Evolutionary conservation across 2,113 vertebrate genomes (phyloP).

Genomic region (Cyphotilapia sp.): DNA sequence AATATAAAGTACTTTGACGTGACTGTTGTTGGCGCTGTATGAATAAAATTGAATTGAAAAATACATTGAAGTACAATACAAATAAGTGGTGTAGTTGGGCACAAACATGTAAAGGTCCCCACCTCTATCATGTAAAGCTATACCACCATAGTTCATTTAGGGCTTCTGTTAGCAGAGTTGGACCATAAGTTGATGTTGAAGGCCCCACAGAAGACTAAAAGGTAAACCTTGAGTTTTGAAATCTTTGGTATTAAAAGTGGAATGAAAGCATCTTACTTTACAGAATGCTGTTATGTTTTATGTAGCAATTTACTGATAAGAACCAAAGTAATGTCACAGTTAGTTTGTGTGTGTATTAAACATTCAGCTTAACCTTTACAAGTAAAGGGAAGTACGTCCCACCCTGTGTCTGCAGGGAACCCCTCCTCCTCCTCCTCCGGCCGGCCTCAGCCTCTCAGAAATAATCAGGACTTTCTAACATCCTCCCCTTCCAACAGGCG

Average conservation of each 20-base stretch:
- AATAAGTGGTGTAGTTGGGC: background rate
- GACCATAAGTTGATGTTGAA: background rate
- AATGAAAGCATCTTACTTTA: background rate
- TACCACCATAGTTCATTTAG: background rate
- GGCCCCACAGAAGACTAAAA: background rate
- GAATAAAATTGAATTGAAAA: background rate
- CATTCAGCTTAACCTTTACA: background rate
- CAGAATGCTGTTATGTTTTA: background rate
- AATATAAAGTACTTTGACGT: background rate
- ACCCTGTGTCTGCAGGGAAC: background rate
- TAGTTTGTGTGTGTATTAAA: background rate
- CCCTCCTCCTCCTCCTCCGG: conserved; percentile 66
- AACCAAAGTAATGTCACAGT: background rate
- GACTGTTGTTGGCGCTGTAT: rapidly evolving
- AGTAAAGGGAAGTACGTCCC: background rate
- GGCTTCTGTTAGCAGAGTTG: background rate
- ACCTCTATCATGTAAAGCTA: background rate
- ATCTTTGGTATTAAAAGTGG: rapidly evolving
- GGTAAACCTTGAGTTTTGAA: background rate
- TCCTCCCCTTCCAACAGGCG: conserved; percentile 43
- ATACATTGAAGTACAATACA: background rate
- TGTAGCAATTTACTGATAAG: background rate
- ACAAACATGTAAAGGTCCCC: background rate
- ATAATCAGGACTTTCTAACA: conserved; percentile 58
- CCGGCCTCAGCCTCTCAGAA: conserved; percentile 57